phyloP scores from a whole-genome alignment of 1,140 invertebrate genomes.

The Pentalonia nigronervosa region DNA sequence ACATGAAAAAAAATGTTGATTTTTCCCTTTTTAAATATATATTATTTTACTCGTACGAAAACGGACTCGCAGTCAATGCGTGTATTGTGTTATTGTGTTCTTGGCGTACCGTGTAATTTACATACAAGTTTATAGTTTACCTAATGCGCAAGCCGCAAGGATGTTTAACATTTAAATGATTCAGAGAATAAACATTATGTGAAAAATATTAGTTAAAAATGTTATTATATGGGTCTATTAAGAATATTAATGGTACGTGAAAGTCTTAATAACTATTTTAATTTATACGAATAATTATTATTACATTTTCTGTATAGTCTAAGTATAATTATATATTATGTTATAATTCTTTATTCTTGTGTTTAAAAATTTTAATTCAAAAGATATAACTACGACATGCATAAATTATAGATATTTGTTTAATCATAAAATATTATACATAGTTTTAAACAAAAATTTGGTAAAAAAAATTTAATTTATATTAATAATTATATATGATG shows the following conservation, averaged over 20 bases:
- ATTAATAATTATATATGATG: not conserved
- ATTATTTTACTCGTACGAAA: not conserved
- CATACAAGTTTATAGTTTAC: conserved; percentile 37
- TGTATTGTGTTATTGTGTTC: conserved; percentile 41
- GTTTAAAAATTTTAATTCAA: not conserved
- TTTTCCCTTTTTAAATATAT: conserved; percentile 4
- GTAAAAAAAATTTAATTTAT: not conserved
- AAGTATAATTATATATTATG: not conserved
- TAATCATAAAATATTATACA: not conserved
- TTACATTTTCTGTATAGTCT: not conserved
- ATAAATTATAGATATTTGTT: not conserved
- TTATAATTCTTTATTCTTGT: not conserved
- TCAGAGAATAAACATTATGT: not conserved
- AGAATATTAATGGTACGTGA: conserved; percentile 14
- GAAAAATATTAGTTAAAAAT: conserved; percentile 23
- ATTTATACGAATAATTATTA: conserved; percentile 19
- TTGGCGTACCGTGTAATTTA: not conserved
- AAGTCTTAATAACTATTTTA: conserved; percentile 10
- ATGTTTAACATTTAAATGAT: conserved; percentile 7
- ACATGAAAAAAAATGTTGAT: conserved; percentile 19
- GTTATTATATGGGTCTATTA: not conserved
- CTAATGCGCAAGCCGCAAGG: not conserved
- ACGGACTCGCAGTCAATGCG: not conserved
- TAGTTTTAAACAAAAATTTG: not conserved
- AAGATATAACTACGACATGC: not conserved